Evolutionary conservation across 2,888 invertebrate genomes (phyloP).

Genomic region (Mimas tiliae): DNA sequence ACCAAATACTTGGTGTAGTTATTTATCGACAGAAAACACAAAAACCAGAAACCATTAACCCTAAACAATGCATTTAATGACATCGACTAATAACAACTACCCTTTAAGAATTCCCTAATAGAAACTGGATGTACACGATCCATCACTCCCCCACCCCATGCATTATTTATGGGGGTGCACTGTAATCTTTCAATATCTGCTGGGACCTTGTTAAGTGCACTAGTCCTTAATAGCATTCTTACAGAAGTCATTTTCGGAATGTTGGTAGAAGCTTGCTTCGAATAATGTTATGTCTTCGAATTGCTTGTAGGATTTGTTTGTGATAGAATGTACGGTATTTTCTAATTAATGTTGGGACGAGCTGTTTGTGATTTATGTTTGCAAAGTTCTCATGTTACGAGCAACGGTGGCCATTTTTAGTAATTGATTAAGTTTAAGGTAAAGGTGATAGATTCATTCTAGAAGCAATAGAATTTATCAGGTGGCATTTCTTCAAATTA

Average conservation of each 20-base stretch:
- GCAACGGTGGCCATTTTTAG: no score
- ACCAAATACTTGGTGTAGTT: not conserved
- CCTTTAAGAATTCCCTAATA: slow-evolving; percentile 84
- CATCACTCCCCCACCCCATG: slow-evolving; percentile 81
- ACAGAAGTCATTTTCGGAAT: slow-evolving; percentile 18
- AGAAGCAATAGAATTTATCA: no score
- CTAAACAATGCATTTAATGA: slow-evolving; percentile 22
- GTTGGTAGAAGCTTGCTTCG: not conserved
- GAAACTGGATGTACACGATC: slow-evolving; percentile 82
- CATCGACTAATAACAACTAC: slow-evolving; percentile 45
- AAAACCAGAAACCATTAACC: not conserved
- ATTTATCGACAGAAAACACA: not conserved
- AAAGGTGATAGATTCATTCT: no score
- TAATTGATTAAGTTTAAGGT: no score
- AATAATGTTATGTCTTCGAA: no score
- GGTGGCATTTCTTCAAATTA: no score
- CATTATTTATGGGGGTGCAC: slow-evolving; percentile 81
- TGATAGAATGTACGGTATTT: slow-evolving; percentile 16
- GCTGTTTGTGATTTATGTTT: not conserved
- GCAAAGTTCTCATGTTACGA: no score
- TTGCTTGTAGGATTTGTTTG: slow-evolving; percentile 4
- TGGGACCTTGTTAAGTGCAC: slow-evolving; percentile 47
- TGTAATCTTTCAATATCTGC: slow-evolving; percentile 85
- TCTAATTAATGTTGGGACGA: slow-evolving; percentile 18
- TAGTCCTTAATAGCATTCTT: slow-evolving; percentile 16